Conservation (phyloP, 2,113 vertebrate species). For the Strix aluco region DNA sequence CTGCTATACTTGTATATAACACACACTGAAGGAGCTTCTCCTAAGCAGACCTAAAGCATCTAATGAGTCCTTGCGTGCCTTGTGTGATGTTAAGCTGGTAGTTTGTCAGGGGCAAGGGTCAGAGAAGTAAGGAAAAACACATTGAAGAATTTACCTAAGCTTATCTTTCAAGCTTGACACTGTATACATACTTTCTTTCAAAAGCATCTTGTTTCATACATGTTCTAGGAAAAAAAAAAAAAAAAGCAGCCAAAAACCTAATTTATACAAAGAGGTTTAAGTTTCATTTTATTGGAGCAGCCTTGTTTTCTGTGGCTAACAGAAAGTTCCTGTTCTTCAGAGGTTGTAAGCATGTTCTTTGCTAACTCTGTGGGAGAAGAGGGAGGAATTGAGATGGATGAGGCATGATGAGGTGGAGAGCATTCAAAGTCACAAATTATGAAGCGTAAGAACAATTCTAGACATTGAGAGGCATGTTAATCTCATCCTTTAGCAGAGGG, state of each 20-base stretch:
- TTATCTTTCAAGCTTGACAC: not conserved
- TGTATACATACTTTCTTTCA: not conserved
- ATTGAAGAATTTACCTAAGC: not conserved
- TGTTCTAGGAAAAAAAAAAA: not conserved
- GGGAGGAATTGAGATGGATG: not conserved
- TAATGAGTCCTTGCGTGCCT: not conserved
- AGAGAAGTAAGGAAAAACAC: not conserved
- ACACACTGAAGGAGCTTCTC: not conserved
- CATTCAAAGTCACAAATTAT: not conserved
- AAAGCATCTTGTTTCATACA: not conserved
- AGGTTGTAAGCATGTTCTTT: constrained; percentile 5
- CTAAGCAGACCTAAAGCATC: not conserved
- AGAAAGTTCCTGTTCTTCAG: constrained; percentile 1
- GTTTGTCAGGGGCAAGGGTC: not conserved
- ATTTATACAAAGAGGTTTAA: not conserved
- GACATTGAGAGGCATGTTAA: constrained; percentile 18
- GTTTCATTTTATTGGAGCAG: not conserved
- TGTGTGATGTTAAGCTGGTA: not conserved
- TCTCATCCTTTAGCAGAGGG: constrained; percentile 20
- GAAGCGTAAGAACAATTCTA: not conserved
- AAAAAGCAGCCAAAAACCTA: not conserved
- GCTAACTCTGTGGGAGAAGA: not conserved
- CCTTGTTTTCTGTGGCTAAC: not conserved
- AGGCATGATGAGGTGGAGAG: not conserved
- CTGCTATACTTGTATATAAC: not conserved